These are phyloP conservation scores for Halictus quadricinctus DNA, from an alignment of 2,888 invertebrate species.

Conservation along the genomic window DNA sequence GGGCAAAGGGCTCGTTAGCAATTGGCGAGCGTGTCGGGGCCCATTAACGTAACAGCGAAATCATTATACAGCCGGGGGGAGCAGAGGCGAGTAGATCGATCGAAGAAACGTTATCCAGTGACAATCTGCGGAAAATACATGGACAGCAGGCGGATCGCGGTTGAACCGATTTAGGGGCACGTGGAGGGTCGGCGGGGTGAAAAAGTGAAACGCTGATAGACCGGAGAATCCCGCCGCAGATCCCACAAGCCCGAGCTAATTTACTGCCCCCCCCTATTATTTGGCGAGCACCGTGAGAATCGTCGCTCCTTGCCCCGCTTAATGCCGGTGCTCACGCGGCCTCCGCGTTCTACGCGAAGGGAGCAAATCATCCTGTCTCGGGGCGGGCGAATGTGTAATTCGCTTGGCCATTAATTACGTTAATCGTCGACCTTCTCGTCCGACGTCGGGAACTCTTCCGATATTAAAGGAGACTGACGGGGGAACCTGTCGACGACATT, in stretches of 20 bases:
- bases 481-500: not conserved
- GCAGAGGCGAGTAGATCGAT: slow-evolving; percentile 4
- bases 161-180: slow-evolving; percentile 35
- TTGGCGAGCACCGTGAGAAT: slow-evolving; percentile 53
- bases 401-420: slow-evolving; percentile 52
- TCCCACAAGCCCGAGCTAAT: slow-evolving; percentile 45
- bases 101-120: slow-evolving; percentile 4
- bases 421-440: slow-evolving; percentile 34
- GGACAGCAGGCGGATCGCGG: slow-evolving; percentile 19
- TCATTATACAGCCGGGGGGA: not conserved
- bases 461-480: slow-evolving; percentile 11
- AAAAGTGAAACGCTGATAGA: slow-evolving; percentile 27
- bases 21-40: slow-evolving; percentile 1
- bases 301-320: slow-evolving; percentile 33
- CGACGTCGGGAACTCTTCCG: slow-evolving; percentile 9
- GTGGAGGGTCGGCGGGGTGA: slow-evolving; percentile 18
- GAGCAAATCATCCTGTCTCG: slow-evolving; percentile 52
- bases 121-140: not conserved
- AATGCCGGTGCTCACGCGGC: slow-evolving; percentile 45
- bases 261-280: slow-evolving; percentile 52
- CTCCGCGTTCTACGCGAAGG: slow-evolving; percentile 18
- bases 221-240: slow-evolving; percentile 23
- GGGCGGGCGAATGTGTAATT: slow-evolving; percentile 34
- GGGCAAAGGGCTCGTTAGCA: not conserved
- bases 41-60: not conserved